These are phyloP conservation scores for Acanthacorydalis orientalis DNA, from an alignment of 2,888 invertebrate genomes.

Conservation along the genomic window DNA sequence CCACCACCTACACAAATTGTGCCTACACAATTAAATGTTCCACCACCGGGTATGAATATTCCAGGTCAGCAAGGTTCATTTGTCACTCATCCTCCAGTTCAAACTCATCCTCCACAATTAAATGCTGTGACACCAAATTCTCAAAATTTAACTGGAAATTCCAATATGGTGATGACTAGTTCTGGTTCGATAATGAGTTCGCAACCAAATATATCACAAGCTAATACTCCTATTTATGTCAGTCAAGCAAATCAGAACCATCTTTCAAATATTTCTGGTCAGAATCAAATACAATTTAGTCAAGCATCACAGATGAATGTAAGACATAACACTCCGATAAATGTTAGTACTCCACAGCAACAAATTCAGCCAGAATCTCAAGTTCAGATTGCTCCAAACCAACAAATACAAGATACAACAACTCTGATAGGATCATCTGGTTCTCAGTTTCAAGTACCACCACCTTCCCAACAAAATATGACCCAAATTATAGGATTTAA, in stretches of 20 bases:
- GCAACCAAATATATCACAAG: neutral
- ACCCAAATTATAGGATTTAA: slow-evolving; percentile 1
- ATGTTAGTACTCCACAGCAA: neutral
- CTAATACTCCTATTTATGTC: too few relatives aligned
- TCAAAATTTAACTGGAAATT: neutral
- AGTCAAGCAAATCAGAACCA: neutral
- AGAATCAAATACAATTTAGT: neutral
- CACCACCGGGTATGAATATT: slow-evolving; percentile 5
- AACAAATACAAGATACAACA: neutral
- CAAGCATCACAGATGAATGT: neutral
- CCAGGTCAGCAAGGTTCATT: slow-evolving; percentile 5
- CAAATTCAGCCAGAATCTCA: neutral
- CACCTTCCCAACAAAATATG: neutral
- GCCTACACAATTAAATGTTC: slow-evolving; percentile 5
- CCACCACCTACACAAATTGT: neutral
- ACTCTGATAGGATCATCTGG: neutral
- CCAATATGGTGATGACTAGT: neutral
- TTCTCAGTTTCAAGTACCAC: neutral
- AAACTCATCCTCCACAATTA: neutral
- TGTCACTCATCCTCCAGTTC: slow-evolving; percentile 2
- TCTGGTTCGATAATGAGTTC: neutral
- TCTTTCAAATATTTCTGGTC: too few relatives aligned
- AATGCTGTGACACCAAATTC: neutral
- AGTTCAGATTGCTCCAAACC: neutral
- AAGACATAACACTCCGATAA: neutral